Base-by-base conservation (phyloP, 2,888 invertebrate genomes). In the Steinernema carpocapsae region DNA sequence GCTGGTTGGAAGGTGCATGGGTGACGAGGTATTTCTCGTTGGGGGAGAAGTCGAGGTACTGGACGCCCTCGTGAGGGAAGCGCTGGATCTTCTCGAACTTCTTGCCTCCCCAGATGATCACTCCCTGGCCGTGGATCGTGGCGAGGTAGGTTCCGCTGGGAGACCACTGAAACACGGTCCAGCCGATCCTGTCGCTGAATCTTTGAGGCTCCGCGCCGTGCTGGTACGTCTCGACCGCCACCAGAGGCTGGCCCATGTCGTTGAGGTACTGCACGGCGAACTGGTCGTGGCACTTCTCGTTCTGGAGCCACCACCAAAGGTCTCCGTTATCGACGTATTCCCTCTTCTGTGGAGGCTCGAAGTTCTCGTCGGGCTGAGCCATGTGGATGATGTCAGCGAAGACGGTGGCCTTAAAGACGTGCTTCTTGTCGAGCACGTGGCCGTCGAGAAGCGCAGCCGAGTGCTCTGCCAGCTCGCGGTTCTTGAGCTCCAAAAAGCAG, bases 131-230 rank as follows among this genome's bases (percentile, higher is more conserved):
- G 88, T 99, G 99, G 90, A 97, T 95, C 0, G 99, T 97, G 0
- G 96, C 93, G 81, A 99, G 90, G 88, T 94, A 99, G 0, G 96
- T 96, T 64, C 99, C 99, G 48, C 95, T 90, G 0, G 97, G 97
- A 0, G 99, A 99, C 97, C 97, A 99, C 83, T 94, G 93, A 0
- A 96, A 94, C 84, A 95, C 94, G 0, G 97, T 96, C 93, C 97
- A 99, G 82, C 93, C 92, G 94, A 94, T 76, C 52, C 84, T 75
- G 1, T 26, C 46, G 42, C n/a, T 6, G 6, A n/a, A 1, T 4
- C 4, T n/a, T 14, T 29, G 43, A 17, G 48, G 71, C 12, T 71
- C 45, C 56, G 82, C 80, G 42, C 80, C 82, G 73, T 83, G 82
- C 76, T 80, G 78, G 71, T 82, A 78, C 52, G 78, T 79, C 74